These are phyloP conservation scores for Bos javanicus DNA, from an alignment of 2,113 vertebrate genomes.

Conservation along the genomic window DNA sequence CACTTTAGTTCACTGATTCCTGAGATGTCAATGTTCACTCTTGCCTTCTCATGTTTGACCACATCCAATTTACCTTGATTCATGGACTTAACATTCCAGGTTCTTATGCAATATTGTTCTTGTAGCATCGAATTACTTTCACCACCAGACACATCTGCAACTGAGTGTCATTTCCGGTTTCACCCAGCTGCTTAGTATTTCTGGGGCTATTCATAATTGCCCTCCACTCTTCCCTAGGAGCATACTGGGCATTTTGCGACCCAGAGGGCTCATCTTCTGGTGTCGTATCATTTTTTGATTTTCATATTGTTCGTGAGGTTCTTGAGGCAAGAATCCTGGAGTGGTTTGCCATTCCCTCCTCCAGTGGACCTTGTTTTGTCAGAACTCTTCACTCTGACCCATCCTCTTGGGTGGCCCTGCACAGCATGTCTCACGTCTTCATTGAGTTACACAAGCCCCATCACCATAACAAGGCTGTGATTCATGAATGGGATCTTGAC, in stretches of 20 bases:
- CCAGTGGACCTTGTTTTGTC: not conserved
- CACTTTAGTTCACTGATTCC: not conserved
- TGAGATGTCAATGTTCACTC: not conserved
- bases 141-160: not conserved
- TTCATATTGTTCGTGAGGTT: not conserved
- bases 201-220: not conserved
- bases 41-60: not conserved
- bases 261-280: not conserved
- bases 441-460: not conserved
- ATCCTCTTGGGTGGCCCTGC: not conserved
- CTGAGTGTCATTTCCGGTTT: not conserved
- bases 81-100: not conserved
- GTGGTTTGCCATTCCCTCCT: not conserved
- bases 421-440: not conserved
- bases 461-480: fast-evolving
- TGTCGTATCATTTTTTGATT: not conserved
- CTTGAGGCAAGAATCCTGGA: not conserved
- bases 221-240: not conserved
- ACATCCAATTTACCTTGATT: not conserved
- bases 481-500: not conserved
- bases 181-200: not conserved
- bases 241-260: fast-evolving
- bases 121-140: not conserved
- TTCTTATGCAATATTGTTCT: not conserved
- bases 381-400: not conserved